Evolutionary conservation across 2,113 vertebrate species (phyloP).

Genomic region (Nicator chloris): DNA sequence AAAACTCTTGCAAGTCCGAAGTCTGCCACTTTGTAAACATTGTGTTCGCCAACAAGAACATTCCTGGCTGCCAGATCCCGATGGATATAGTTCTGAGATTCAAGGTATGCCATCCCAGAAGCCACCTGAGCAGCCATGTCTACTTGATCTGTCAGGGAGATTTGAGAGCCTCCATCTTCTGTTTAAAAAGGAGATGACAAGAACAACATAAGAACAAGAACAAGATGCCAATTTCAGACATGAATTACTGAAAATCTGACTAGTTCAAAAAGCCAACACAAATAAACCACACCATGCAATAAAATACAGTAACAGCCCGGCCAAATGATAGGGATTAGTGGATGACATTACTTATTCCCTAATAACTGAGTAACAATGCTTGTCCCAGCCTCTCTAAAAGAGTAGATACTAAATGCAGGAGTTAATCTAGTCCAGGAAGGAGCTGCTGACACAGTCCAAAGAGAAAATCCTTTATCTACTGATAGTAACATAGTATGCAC

Average conservation of each 20-base stretch:
- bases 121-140: constrained; percentile 95
- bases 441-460: neutral
- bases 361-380: neutral
- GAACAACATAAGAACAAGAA: neutral
- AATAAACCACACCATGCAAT: neutral
- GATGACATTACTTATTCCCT: neutral
- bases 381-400: neutral
- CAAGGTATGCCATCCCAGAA: constrained; percentile 92
- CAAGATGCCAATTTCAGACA: neutral
- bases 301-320: neutral
- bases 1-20: constrained; percentile 96
- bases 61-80: constrained; percentile 95
- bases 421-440: neutral
- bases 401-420: neutral
- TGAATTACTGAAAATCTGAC: neutral
- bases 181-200: neutral
- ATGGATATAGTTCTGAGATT: constrained; percentile 94
- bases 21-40: constrained; percentile 94
- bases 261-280: neutral
- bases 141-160: constrained; percentile 76
- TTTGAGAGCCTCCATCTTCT: constrained; percentile 74
- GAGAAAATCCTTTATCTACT: neutral
- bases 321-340: neutral
- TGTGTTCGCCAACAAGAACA: constrained; percentile 93
- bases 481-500: neutral